Evolutionary conservation across 2,888 invertebrate genomes (phyloP).

Genomic region (Cacoxenus indagator): DNA sequence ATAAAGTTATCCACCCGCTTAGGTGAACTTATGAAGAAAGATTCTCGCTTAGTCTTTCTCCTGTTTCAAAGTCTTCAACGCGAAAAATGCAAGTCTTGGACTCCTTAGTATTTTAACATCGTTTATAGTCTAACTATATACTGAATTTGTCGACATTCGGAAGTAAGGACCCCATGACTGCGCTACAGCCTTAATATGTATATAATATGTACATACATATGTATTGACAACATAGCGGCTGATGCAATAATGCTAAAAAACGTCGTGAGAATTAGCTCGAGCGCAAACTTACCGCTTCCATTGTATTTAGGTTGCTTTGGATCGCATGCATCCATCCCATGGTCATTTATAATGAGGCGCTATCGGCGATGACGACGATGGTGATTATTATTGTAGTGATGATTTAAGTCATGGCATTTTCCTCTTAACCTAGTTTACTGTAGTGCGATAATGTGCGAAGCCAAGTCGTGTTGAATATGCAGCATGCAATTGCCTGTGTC

Average conservation of each 20-base stretch:
- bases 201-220: background rate
- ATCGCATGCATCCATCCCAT: background rate
- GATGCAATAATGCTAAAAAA: conserved; percentile 26
- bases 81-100: too few relatives aligned
- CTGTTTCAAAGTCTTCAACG: too few relatives aligned
- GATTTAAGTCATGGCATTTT: conserved; percentile 48
- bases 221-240: conserved; percentile 7
- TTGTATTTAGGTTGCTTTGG: background rate
- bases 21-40: too few relatives aligned
- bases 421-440: conserved; percentile 52
- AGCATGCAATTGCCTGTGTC: background rate
- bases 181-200: background rate
- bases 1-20: too few relatives aligned
- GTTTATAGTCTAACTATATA: too few relatives aligned
- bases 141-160: too few relatives aligned
- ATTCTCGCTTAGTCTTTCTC: too few relatives aligned
- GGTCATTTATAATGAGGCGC: background rate
- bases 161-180: conserved; percentile 19
- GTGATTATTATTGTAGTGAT: background rate
- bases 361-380: background rate
- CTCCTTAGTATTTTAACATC: too few relatives aligned
- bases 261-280: conserved; percentile 13
- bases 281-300: too few relatives aligned
- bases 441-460: background rate
- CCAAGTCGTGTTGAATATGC: background rate